These are phyloP conservation scores for Stratiomys singularior DNA, from an alignment of 2,888 invertebrate species.

Conservation along the genomic window DNA sequence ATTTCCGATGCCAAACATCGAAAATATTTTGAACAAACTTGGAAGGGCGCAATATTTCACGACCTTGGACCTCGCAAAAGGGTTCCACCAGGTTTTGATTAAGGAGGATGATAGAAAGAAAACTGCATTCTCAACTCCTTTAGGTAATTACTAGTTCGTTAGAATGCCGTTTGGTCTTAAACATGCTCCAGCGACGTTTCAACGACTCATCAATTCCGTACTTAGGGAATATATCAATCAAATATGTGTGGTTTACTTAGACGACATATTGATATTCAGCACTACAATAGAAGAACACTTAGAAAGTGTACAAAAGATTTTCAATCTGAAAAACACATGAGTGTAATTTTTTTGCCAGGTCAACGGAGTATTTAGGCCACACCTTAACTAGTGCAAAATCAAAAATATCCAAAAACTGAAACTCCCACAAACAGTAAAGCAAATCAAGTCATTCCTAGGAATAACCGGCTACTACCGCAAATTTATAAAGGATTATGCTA, in stretches of 20 bases:
- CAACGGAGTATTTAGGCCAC: too few relatives aligned
- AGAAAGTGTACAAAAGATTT: conserved; percentile 52
- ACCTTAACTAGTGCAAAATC: too few relatives aligned
- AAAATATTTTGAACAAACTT: conserved; percentile 51
- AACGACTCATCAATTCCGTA: too few relatives aligned
- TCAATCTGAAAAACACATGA: conserved; percentile 53
- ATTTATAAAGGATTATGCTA: too few relatives aligned
- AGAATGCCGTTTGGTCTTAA: conserved; percentile 17
- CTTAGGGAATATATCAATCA: conserved; percentile 23
- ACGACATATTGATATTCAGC: too few relatives aligned
- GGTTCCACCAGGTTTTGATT: conserved; percentile 51
- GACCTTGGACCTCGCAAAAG: conserved; percentile 40
- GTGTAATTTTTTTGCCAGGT: conserved; percentile 55
- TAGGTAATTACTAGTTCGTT: neutral
- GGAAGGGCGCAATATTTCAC: conserved; percentile 49
- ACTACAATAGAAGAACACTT: too few relatives aligned
- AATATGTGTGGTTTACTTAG: too few relatives aligned
- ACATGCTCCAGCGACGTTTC: conserved; percentile 53
- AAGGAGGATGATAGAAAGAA: conserved; percentile 47
- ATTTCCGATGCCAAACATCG: conserved; percentile 51
- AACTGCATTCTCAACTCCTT: conserved; percentile 21
- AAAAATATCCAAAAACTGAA: too few relatives aligned
- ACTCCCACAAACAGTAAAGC: too few relatives aligned
- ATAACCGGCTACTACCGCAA: too few relatives aligned
- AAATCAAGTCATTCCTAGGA: too few relatives aligned